Base-by-base conservation (phyloP, 2,888 invertebrate species). In the Apeira syringaria region DNA sequence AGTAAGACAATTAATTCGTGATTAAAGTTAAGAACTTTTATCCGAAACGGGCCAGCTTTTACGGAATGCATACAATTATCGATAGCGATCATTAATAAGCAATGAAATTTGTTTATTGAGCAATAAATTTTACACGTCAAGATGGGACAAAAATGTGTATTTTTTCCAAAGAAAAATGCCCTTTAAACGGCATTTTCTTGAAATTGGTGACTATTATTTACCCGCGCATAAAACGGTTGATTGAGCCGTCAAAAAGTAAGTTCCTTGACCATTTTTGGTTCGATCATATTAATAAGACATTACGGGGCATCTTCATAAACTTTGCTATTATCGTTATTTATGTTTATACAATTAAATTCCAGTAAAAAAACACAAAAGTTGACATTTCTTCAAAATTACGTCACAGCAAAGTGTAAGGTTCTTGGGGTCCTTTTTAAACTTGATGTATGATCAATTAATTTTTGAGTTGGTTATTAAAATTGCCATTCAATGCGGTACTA, bases 11-110 rank as follows among this genome's bases (percentile, higher is more conserved):
- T 34, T 44, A 37, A 11, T 12, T 25, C 3, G 25, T 31, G 10
- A 20, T 45, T 20, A 39, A 45, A 39, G 12, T 40, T 35, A 46
- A 46, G 15, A 18, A 7, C 27, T 40, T 40, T 46, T 46, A 31
- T 28, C 45, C 45, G 40, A 40, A 46, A 40, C 27, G 17, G 31
- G 39, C 15, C 34, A 26, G 29, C 43, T 20, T 40, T 46, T 39
- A 39, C 35, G 32, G 31, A 39, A 22, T 28, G 47, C 35, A 53
- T 57, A 70, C 78, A 79, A 81, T 82, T 81, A 80, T 57, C 56
- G 83, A 82, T 82, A 77, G 65, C 53, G 64, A 82, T 82, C 82
- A 53, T 71, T 72, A 74, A 76, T 79, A 71, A 57, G 59, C 61
- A 62, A 62, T 68, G 68, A 67, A 68, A 70, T 70, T 61, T 56